Conservation (phyloP, 2,113 vertebrate genomes). For the Willisornis vidua region DNA sequence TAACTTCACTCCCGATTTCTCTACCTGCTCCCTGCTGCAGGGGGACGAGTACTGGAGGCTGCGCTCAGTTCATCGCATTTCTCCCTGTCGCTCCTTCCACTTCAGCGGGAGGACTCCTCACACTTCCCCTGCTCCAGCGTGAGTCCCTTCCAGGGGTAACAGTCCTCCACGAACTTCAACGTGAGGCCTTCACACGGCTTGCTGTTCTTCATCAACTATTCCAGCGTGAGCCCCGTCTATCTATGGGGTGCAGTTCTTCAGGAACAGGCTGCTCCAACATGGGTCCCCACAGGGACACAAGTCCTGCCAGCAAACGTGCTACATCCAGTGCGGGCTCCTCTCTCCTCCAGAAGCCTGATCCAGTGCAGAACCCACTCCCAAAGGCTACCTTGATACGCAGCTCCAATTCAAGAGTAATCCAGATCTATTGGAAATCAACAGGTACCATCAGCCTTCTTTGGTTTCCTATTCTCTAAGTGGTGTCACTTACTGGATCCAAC, state of each 20-base stretch:
- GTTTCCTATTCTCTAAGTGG: neutral
- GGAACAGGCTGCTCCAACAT: neutral
- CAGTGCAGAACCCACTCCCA: neutral
- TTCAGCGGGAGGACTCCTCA: neutral
- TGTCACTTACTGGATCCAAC: neutral
- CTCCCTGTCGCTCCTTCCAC: neutral
- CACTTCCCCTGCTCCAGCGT: neutral
- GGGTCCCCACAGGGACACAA: neutral
- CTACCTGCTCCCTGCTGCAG: neutral
- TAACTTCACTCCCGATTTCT: neutral
- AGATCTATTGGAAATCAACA: neutral
- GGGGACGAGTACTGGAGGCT: neutral
- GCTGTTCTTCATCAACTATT: neutral
- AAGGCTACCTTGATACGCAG: neutral
- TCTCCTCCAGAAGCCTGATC: neutral
- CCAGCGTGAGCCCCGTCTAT: neutral
- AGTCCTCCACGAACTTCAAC: neutral
- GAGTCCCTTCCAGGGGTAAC: accelerated
- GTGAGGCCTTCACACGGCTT: neutral
- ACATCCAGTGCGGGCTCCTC: neutral
- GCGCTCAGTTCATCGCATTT: neutral
- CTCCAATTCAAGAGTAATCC: neutral
- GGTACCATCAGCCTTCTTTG: neutral
- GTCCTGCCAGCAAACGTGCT: neutral
- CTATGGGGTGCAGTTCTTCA: neutral